Evolutionary conservation across 1,140 invertebrate species (phyloP).

Genomic region (Drosophila mayri): DNA sequence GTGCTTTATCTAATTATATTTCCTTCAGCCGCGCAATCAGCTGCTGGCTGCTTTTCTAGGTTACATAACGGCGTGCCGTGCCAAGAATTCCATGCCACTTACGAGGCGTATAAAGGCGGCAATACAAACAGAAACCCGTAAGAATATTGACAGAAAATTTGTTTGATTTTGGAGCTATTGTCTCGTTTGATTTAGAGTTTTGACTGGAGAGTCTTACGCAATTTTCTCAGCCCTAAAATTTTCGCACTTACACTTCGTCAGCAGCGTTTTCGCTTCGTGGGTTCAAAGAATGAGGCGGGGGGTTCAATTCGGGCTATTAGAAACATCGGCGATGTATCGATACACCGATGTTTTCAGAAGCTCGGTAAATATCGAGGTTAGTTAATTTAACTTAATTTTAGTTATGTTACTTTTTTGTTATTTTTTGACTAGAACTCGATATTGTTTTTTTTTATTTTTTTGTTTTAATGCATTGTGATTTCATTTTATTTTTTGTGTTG

Average conservation of each 20-base stretch:
- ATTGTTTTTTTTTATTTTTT: too few species aligned
- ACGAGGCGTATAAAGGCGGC: neutral
- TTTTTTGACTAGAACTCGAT: too few species aligned
- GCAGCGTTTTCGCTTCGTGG: slow-evolving; percentile 30
- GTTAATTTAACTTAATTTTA: too few species aligned
- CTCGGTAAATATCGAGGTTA: neutral
- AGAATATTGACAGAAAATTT: slow-evolving; percentile 15
- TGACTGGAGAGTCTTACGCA: slow-evolving; percentile 27
- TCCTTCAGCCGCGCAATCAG: slow-evolving; percentile 47
- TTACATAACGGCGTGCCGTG: slow-evolving; percentile 77
- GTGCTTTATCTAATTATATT: slow-evolving; percentile 60
- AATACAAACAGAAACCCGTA: neutral
- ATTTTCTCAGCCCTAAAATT: slow-evolving; percentile 27
- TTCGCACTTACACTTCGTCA: slow-evolving; percentile 50
- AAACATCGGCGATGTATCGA: neutral
- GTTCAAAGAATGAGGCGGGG: slow-evolving; percentile 25
- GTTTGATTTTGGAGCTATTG: neutral
- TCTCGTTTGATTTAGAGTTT: neutral
- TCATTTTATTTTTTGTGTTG: too few species aligned
- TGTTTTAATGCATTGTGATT: too few species aligned
- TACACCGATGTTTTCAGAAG: neutral
- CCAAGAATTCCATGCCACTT: slow-evolving; percentile 16
- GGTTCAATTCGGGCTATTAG: neutral
- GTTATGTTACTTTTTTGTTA: too few species aligned
- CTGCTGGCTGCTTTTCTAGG: slow-evolving; percentile 60